A percentile compares a stretch with the other conserved stretches of the same genome.
These are phyloP conservation scores for Brevimyrus niger DNA, from an alignment of 2,113 vertebrate genomes.

Conservation along the genomic window DNA sequence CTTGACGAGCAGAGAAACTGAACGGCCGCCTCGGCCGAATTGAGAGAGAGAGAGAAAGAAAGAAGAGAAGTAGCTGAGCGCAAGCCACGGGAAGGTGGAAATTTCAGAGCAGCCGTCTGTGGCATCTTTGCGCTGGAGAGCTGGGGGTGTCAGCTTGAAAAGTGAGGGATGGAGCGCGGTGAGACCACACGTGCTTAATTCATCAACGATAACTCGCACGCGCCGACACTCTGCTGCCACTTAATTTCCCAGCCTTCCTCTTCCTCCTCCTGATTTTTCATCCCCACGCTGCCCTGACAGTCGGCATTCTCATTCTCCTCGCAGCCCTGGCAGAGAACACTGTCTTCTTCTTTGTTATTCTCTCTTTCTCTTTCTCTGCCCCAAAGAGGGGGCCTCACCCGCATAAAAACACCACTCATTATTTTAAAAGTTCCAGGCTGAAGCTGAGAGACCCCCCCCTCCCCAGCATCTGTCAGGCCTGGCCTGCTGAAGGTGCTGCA, in stretches of 20 bases:
- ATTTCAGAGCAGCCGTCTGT: not conserved
- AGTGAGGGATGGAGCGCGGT: not conserved
- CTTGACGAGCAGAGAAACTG: not conserved
- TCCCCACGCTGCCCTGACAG: not conserved
- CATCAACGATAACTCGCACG: not conserved
- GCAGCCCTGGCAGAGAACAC: not conserved
- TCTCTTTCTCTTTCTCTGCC: not conserved
- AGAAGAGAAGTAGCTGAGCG: not conserved
- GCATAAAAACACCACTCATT: not conserved
- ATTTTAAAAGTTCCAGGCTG: not conserved
- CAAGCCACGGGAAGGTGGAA: not conserved
- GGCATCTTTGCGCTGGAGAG: not conserved
- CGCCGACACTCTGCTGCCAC: not conserved
- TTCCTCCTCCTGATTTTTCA: not conserved
- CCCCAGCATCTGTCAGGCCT: not conserved
- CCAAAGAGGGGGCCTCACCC: not conserved
- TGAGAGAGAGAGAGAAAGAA: not conserved
- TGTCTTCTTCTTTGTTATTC: not conserved
- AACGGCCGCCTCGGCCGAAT: not conserved
- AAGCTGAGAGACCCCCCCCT: not conserved
- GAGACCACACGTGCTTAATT: not conserved
- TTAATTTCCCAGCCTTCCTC: not conserved
- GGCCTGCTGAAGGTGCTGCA: not conserved
- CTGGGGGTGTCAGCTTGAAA: not conserved
- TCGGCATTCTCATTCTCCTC: not conserved